Percentiles rank a stretch among this genome's conserved stretches.
Conservation (phyloP, 2,888 invertebrate species). For the Mesopsocus fuscifrons region DNA sequence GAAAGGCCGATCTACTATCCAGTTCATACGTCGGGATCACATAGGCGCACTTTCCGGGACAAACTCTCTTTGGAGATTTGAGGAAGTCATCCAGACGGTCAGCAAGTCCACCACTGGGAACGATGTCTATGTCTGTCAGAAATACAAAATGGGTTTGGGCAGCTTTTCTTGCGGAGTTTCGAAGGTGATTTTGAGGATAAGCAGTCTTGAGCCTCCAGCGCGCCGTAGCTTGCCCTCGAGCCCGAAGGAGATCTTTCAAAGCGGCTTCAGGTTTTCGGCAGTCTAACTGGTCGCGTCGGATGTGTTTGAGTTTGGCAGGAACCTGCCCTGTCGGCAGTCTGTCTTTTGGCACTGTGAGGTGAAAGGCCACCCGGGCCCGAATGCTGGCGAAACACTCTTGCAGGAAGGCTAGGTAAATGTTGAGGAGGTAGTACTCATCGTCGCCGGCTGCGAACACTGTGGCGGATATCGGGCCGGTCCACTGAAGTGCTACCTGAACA, state of each 20-base stretch:
- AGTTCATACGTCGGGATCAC: slow-evolving; percentile 82
- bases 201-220: slow-evolving; percentile 56
- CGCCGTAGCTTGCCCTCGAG: slow-evolving; percentile 38
- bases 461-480: slow-evolving; percentile 71
- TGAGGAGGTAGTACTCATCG: slow-evolving; percentile 50
- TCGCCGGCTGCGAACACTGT: slow-evolving; percentile 64
- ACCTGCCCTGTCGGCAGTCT: slow-evolving; percentile 24
- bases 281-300: slow-evolving; percentile 27
- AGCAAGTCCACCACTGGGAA: slow-evolving; percentile 57
- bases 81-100: slow-evolving; percentile 51
- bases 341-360: slow-evolving; percentile 48
- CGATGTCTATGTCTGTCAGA: slow-evolving; percentile 73
- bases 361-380: slow-evolving; percentile 52
- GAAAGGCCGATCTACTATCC: slow-evolving; percentile 50
- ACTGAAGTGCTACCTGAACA: slow-evolving; percentile 49
- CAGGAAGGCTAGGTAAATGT: slow-evolving; percentile 52
- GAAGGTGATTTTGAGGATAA: slow-evolving; percentile 77
- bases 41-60: slow-evolving; percentile 52
- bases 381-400: slow-evolving; percentile 53
- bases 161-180: slow-evolving; percentile 70
- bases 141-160: slow-evolving; percentile 66
- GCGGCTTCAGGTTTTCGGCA: slow-evolving; percentile 50
- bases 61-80: slow-evolving; percentile 20
- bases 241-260: slow-evolving; percentile 36
- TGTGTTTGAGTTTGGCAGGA: slow-evolving; percentile 19